Evolutionary conservation across 2,888 invertebrate genomes (phyloP), one percentile per base, ranked within the genome.

Genomic region (Myopa tessellatipennis): DNA sequence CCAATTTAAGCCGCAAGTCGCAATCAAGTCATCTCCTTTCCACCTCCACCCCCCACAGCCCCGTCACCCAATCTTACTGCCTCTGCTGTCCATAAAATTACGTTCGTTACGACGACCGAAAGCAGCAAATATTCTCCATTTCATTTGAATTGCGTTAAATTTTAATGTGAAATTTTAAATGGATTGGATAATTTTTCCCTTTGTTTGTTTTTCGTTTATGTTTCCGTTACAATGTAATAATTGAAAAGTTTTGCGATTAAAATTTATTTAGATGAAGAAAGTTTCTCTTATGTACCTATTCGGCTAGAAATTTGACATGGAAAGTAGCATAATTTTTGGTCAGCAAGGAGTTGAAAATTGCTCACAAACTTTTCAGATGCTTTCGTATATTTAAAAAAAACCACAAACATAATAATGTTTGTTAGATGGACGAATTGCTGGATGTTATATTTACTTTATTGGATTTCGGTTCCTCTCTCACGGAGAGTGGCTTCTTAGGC

Each of bases 171-270:
- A 75, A 68, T 75, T 75, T 69, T 26, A 40, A 69, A 45, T 50
- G 67, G 16, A 7, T 40, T 61, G 45, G 26, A 60, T 60, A 40
- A 6, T 36, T 60, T 72, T 52, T 67, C 4, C 12, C 52, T 38
- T 10, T 60, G 18, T 72, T 40, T 12, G 52, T 70, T 26, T 26
- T 34, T 26, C 10, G 12, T 63, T 63, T 4, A 50, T 26, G 26
- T 26, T 50, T 50, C 18, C 45, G 18, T 63, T 55, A 26, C 45
- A 26, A 16, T 69, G 61, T 26, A 73, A 55, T 79, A 70, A 79
- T 77, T 74, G 74, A 55, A 74, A 77, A 77, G 70, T 79, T 79
- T 79, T 74, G 74, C 65, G 76, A 76, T 76, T 68, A 70, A 65
- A 76, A 77, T 78, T 79, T 74, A 74, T 75, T 55, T 38, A 74